A percentile compares a stretch with the other conserved stretches of the same genome.
phyloP scores from a whole-genome alignment of 2,888 invertebrate genomes.

The Bruchidius siliquastri region DNA sequence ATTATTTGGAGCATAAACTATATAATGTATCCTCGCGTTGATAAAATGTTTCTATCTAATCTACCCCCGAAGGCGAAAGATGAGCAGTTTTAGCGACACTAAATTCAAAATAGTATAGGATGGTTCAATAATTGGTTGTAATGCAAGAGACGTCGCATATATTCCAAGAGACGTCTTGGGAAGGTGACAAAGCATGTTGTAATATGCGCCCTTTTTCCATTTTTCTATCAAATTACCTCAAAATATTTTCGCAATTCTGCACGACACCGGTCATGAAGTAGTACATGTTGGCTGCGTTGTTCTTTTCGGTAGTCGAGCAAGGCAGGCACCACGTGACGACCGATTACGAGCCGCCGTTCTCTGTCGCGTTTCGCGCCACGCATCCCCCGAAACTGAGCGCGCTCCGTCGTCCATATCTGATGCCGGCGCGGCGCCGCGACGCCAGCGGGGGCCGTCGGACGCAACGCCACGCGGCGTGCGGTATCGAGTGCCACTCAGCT shows the following conservation, averaged over 20 bases:
- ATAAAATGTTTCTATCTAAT: no score
- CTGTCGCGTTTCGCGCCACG: conserved; percentile 1
- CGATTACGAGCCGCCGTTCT: conserved; percentile 7
- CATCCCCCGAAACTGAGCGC: not conserved
- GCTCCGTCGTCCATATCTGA: not conserved
- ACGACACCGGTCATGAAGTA: conserved; percentile 41
- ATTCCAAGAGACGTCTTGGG: no score
- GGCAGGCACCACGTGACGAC: not conserved
- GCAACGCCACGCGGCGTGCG: not conserved
- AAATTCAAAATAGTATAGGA: no score
- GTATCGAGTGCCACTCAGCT: not conserved
- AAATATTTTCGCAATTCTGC: conserved; percentile 38
- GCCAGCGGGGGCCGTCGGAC: not conserved
- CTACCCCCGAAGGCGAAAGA: no score
- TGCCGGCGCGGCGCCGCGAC: not conserved
- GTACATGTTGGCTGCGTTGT: conserved; percentile 27
- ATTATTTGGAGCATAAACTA: no score
- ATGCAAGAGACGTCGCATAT: no score
- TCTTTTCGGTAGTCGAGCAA: not conserved
- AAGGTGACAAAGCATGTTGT: no score
- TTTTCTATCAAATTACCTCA: conserved; percentile 27
- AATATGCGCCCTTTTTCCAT: no score
- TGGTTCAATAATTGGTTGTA: no score
- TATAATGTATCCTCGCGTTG: no score
- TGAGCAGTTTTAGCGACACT: no score